A percentile compares a stretch with the other conserved stretches of the same genome.
phyloP scores from a whole-genome alignment of 2,113 vertebrate genomes.

The Lophius piscatorius region DNA sequence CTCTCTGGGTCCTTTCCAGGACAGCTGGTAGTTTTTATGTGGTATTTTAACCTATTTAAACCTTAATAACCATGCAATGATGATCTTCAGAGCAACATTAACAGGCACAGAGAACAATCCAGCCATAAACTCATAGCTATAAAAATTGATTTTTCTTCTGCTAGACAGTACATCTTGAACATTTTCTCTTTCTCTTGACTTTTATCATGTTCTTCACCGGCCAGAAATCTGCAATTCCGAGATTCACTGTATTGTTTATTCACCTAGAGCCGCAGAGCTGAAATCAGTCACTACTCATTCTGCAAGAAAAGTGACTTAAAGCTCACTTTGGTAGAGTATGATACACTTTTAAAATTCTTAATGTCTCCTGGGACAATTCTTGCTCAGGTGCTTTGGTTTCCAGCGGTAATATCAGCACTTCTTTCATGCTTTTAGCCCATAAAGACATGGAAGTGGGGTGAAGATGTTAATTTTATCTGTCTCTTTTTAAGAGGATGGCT shows the following conservation, averaged over 20 bases:
- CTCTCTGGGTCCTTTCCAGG: constrained; percentile 6
- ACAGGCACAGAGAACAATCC: constrained; percentile 41
- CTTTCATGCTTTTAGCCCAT: constrained; percentile 25
- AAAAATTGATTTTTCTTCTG: constrained; percentile 43
- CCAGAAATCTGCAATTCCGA: constrained; percentile 30
- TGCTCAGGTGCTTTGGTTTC: constrained; percentile 14
- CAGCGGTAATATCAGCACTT: background rate
- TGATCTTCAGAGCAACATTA: constrained; percentile 32
- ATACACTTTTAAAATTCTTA: constrained; percentile 10
- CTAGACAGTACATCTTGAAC: constrained; percentile 22
- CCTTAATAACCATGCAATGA: constrained; percentile 24
- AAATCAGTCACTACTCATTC: background rate
- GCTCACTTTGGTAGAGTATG: constrained; percentile 7
- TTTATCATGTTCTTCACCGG: constrained; percentile 2
- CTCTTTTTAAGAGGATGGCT: constrained; percentile 14
- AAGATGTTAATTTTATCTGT: constrained; percentile 28
- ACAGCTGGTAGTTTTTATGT: constrained; percentile 23
- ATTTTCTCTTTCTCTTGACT: constrained; percentile 18
- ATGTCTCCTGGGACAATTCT: constrained; percentile 5
- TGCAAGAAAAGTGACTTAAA: background rate
- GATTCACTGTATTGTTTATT: constrained; percentile 12
- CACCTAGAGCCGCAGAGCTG: background rate
- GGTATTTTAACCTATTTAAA: background rate
- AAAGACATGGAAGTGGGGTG: constrained; percentile 21
- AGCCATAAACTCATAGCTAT: constrained; percentile 35